Evolutionary conservation across 2,797 vertebrate species (phyloP).

Genomic region (Liasis olivaceus): DNA sequence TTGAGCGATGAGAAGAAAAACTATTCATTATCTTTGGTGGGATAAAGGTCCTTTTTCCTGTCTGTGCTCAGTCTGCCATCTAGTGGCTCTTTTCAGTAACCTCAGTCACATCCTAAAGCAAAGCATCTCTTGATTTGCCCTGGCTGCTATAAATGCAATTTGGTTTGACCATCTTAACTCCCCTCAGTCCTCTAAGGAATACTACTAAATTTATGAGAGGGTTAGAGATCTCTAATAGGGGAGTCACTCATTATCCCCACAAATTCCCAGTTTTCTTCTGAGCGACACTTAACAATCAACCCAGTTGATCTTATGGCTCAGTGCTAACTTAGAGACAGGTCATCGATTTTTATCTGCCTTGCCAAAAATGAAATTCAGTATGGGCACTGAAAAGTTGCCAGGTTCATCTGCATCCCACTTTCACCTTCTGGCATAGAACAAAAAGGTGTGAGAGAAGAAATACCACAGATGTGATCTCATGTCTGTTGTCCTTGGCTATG

Average conservation of each 20-base stretch:
- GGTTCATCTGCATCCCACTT: not conserved
- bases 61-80: not conserved
- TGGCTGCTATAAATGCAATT: not conserved
- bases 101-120: not conserved
- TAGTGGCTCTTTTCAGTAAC: not conserved
- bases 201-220: not conserved
- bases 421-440: not conserved
- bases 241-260: not conserved
- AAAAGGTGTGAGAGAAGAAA: conserved; percentile 18
- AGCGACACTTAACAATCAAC: not conserved
- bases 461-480: conserved; percentile 21
- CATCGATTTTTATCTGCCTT: not conserved
- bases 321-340: not conserved
- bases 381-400: not conserved
- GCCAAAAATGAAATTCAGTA: not conserved
- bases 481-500: conserved; percentile 3
- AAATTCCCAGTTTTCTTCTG: not conserved
- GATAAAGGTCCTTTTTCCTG: not conserved
- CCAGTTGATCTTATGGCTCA: not conserved
- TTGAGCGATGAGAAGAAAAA: not conserved
- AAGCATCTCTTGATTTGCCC: not conserved
- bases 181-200: not conserved
- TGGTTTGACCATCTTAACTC: not conserved
- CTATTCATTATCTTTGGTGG: not conserved
- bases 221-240: not conserved